Evolutionary conservation across 2,888 invertebrate species (phyloP), one percentile per base, ranked within the genome.

Genomic region (Lepas anatifera): DNA sequence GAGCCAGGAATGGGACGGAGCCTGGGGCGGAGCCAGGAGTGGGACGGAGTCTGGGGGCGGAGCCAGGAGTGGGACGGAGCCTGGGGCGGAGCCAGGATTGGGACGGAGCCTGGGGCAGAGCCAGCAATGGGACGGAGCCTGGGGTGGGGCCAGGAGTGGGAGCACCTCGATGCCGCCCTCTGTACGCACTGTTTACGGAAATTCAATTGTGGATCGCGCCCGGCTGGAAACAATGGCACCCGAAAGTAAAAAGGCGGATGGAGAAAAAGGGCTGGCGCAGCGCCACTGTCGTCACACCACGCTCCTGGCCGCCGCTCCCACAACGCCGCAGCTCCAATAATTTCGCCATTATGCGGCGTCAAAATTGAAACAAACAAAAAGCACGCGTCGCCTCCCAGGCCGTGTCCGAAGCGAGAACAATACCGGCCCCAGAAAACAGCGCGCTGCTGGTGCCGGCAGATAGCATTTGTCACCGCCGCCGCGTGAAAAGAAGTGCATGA

Each of bases 201-300:
- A 58, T 58, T 58, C 58, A 58, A 58, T 58, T 58, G 58, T 58
- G 32, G 32, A 58, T 58, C 58, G 32, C 58, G 58, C 58, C 22
- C 22, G 22, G n/a, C 11, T 35, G 58, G 35, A 58, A 58, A 58
- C 58, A 58, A 58, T 58, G 58, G 35, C 58, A 32, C 58, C 35
- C 18, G n/a, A 25, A 4, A 4, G 25, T 8, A 58, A 58, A 58
- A 58, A 58, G 10, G 8, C 8, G 18, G 1, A n/a, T n/a, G 16
- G 8, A 18, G 18, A 32, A 58, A 58, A 58, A 58, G 22, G 1
- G 22, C 25, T 1, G 25, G 8, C 58, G 58, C 58, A 35, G 8
- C 58, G 58, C 58, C 18, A 58, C 58, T 58, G 58, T 58, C 58
- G 58, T 58, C 58, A 35, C 58, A 22, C 35, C 58, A 58, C 35